A percentile compares a stretch with the other conserved stretches of the same genome.
Conservation (phyloP, 1,140 invertebrate species). For the Penaeus japonicus region DNA sequence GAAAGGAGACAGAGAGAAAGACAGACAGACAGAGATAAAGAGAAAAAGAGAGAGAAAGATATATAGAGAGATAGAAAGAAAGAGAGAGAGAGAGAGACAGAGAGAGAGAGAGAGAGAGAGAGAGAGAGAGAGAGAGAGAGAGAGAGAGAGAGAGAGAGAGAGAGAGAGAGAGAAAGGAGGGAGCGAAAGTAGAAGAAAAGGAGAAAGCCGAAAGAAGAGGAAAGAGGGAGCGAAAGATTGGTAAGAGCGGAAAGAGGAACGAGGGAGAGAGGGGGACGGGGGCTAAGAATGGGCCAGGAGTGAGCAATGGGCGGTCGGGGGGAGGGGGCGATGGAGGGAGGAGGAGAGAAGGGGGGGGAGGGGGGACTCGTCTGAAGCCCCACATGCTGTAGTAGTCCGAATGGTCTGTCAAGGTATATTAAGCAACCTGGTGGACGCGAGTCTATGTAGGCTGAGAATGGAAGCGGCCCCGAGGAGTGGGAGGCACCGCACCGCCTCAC, state of each 20-base stretch:
- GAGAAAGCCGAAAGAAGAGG: too few species aligned
- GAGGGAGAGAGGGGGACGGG: neutral
- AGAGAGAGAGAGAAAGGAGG: neutral
- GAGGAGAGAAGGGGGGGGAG: neutral
- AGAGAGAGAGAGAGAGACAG: too few species aligned
- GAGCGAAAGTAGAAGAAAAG: too few species aligned
- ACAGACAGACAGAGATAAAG: too few species aligned
- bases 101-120: too few species aligned
- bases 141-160: neutral
- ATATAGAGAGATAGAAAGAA: too few species aligned
- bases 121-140: too few species aligned
- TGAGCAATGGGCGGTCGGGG: neutral
- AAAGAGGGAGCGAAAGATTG: neutral
- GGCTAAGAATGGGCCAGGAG: neutral
- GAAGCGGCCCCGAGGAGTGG: neutral
- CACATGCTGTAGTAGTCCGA: neutral
- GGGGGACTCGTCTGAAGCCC: neutral
- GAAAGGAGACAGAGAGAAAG: too few species aligned
- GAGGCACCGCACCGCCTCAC: neutral
- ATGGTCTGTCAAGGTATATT: neutral
- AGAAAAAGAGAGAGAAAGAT: too few species aligned
- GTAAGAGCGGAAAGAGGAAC: neutral
- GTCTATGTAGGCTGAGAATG: neutral
- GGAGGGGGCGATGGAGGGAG: neutral
- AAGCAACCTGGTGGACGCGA: too few species aligned